Base-by-base conservation (phyloP, 1,140 invertebrate genomes). In the Magallana ariakensis region DNA sequence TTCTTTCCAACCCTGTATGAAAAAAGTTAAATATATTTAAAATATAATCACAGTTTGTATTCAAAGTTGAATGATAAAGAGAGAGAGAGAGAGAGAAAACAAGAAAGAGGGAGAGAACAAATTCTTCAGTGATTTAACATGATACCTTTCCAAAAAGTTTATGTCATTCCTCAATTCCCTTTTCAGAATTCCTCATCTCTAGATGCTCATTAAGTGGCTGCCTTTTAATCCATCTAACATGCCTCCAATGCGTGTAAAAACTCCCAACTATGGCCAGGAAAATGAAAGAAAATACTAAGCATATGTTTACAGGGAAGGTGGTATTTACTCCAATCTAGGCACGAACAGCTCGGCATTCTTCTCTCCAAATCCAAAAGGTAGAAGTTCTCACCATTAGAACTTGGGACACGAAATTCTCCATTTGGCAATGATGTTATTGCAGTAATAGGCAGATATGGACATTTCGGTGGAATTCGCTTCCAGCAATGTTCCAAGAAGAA, bases 241-340 rank as follows among this genome's bases (percentile, higher is more conserved):
- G 15, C 62, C 62, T 19, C 62, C n/a, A 66, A 19, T 66, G 62
- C 19, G 15, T 46, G 16, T 53, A 81, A 19, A 80, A 53, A 53
- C 13, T 55, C 54, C 80, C 80, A 81, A 81, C 80, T 81, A 81
- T 81, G 53, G 6, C 54, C 80, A 53, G 80, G 75, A 9, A 80
- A 54, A 13, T 22, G 26, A 33, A 53, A 2, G 7, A 53, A 80
- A 10, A 80, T 80, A n/a, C 75, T 80, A 9, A 70, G 60, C 85
- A 86, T 86, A 26, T 86, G 85, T 54, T 86, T 86, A 58, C 85
- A 86, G 10, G 85, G 85, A 7, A 33, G 75, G 70, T 86, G 85
- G 16, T 15, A 19, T 54, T 53, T 80, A 4, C 22, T 26, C 85
- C 85, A 86, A 54, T 86, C 85, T 19, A 10, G 11, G 26, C 85